Conservation (phyloP, 2,113 vertebrate species). For the Pygoscelis adeliae region DNA sequence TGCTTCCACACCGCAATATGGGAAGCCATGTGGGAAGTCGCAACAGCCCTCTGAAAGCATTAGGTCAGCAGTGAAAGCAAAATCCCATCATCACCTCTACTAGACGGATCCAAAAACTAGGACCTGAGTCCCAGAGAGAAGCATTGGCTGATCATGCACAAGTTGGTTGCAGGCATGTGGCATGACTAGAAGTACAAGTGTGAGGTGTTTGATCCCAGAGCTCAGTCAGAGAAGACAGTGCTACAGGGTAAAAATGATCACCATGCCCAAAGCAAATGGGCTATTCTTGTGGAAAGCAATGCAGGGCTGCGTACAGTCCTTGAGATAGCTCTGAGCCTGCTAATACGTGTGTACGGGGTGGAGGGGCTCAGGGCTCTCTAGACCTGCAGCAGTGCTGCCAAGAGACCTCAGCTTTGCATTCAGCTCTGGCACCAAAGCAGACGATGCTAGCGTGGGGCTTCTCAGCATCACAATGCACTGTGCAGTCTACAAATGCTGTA, state of each 20-base stretch:
- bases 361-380: neutral
- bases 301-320: rapidly evolving
- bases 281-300: neutral
- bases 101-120: neutral
- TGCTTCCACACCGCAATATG: neutral
- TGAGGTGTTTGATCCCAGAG: neutral
- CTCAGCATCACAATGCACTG: neutral
- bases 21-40: neutral
- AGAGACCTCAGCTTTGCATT: neutral
- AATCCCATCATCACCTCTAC: neutral
- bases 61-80: neutral
- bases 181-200: neutral
- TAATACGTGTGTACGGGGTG: rapidly evolving
- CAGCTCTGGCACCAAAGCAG: neutral
- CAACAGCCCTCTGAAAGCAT: neutral
- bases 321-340: neutral
- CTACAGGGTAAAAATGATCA: neutral
- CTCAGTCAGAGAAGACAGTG: neutral
- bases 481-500: neutral
- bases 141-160: neutral
- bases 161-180: neutral
- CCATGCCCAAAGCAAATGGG: neutral
- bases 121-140: neutral
- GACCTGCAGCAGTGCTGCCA: neutral
- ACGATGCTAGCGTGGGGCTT: rapidly evolving